Conservation (phyloP, 92 coral and sea anemone genomes). For the Galaxea fascicularis region DNA sequence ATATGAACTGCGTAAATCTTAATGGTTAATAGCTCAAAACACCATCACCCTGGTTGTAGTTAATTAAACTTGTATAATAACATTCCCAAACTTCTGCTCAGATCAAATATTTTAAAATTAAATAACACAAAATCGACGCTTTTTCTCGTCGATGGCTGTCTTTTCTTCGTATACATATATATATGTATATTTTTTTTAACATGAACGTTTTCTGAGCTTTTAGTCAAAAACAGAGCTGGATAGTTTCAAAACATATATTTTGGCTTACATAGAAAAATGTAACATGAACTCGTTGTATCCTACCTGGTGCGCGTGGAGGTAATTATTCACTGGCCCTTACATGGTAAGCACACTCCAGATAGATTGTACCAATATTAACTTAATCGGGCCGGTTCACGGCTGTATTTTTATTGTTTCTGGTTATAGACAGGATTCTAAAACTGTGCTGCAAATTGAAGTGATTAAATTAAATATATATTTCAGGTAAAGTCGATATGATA, state of each 20-base stretch:
- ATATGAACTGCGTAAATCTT: not conserved
- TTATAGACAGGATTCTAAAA: no score
- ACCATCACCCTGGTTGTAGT: not conserved
- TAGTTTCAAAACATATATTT: not conserved
- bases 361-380: no score
- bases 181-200: no score
- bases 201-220: slow-evolving; percentile 1
- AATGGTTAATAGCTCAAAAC: slow-evolving; percentile 1
- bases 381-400: no score
- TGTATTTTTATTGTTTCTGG: no score
- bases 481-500: no score
- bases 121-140: no score
- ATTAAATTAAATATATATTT: no score
- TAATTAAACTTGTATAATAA: not conserved
- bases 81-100: not conserved
- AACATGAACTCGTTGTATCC: slow-evolving; percentile 25
- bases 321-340: not conserved
- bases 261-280: not conserved
- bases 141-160: not conserved
- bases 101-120: not conserved
- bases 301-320: not conserved
- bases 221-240: not conserved
- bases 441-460: no score
- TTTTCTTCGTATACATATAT: not conserved
- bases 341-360: slow-evolving; percentile 18